Percentiles rank a stretch among this genome's conserved stretches.
phyloP scores from a whole-genome alignment of 53 echinoderm and acorn worm species.

The Temnopleurus reevesii region DNA sequence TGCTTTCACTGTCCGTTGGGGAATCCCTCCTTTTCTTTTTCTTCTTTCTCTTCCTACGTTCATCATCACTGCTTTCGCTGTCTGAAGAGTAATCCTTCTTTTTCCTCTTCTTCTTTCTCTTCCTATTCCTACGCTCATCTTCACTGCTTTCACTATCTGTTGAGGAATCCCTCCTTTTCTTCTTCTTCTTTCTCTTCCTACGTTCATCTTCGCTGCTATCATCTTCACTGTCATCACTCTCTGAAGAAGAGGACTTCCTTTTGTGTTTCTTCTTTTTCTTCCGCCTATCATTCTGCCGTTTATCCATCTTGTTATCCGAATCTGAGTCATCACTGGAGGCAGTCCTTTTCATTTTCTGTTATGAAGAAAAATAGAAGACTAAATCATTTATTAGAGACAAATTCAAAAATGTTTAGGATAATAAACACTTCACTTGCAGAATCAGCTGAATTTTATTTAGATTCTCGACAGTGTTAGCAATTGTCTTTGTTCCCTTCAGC shows the following conservation, averaged over 20 bases:
- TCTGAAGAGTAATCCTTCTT: not conserved
- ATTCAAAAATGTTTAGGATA: too few relatives aligned
- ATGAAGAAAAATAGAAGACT: not conserved
- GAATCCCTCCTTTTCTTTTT: not conserved
- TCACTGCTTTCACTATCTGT: not conserved
- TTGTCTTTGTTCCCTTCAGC: too few relatives aligned
- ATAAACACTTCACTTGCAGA: too few relatives aligned
- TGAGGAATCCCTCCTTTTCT: not conserved
- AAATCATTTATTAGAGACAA: too few relatives aligned
- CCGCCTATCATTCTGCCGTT: not conserved
- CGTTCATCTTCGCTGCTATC: not conserved
- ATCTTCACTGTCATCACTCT: not conserved
- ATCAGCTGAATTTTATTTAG: too few relatives aligned
- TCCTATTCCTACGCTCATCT: not conserved
- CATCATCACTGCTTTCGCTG: too few relatives aligned
- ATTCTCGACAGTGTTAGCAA: too few relatives aligned
- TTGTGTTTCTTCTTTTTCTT: not conserved
- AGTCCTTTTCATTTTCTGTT: not conserved
- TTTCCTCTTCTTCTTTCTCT: not conserved
- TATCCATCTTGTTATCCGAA: not conserved
- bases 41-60: not conserved
- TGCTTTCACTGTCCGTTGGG: not conserved
- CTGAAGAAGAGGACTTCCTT: not conserved
- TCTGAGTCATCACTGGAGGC: not conserved
- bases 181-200: conserved; percentile 16